Evolutionary conservation across 2,113 vertebrate genomes (phyloP), one percentile per base, ranked within the genome.

Genomic region (Crotalus viridis): DNA sequence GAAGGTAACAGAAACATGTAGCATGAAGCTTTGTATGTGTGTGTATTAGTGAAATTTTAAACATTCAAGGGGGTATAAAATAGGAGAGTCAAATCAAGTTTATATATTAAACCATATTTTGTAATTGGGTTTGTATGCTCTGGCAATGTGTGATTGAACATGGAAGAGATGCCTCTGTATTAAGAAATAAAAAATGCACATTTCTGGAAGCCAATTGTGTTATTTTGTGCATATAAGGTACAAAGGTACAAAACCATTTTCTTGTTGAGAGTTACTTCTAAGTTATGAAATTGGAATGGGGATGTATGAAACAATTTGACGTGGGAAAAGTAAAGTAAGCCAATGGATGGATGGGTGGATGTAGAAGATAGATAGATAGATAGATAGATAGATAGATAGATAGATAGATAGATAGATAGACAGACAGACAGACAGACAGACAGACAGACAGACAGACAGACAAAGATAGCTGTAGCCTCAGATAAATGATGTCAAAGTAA

Each of bases 401-500:
- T 56, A 3, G 64, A 19, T 33, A n/a, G 61, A n/a, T 15, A n/a
- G 64, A 33, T 17, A 15, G 64, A 33, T 3, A 17, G 69, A 39
- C 19, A 12, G 69, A 56, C 4, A 6, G 89, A 74, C 12, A 39
- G 61, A 81, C 4, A 54, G 90, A 43, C 2, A 3, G 51, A 39
- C 0, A 54, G 10, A 81, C 0, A 51, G 51, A 90, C 0, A 9
- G 64, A 81, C 0, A n/a, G 61, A 69, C 0, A 43, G 24, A 5
- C 1, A 85, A 2, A 43, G 2, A n/a, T 64, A n/a, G 26, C 61
- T 46, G 51, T 57, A 85, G 74, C 64, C n/a, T 46, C 48, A 85
- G 90, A 61, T 91, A 52, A 59, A 55, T 89, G 51, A 74, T 52
- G 95, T 98, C 98, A 97, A 97, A 96, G 97, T 97, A 96, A 95